Conservation (phyloP, 2,888 invertebrate genomes). For the Lobophora halterata region DNA sequence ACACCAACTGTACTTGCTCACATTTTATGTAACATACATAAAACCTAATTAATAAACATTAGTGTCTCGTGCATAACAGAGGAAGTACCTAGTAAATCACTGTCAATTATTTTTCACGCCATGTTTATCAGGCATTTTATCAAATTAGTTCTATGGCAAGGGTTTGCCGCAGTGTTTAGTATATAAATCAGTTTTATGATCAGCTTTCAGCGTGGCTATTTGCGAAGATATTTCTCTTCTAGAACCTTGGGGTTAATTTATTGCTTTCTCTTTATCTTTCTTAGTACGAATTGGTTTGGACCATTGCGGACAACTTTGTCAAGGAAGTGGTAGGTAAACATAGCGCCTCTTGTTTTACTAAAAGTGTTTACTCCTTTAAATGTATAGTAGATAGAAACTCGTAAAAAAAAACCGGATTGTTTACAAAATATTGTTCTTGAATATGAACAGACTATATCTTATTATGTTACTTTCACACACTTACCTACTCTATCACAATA, state of each 20-base stretch:
- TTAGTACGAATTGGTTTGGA: not conserved
- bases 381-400: too few species aligned
- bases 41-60: constrained; percentile 21
- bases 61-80: constrained; percentile 27
- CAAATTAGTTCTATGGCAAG: constrained; percentile 45
- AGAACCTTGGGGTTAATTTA: constrained; percentile 6
- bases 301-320: too few species aligned
- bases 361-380: too few species aligned
- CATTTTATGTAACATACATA: too few species aligned
- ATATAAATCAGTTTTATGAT: constrained; percentile 16
- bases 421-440: too few species aligned
- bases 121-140: constrained; percentile 58
- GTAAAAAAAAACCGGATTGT: too few species aligned
- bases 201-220: not conserved
- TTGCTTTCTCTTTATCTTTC: not conserved
- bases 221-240: constrained; percentile 1
- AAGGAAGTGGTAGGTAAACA: too few species aligned
- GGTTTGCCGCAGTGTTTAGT: constrained; percentile 22
- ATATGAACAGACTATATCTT: too few species aligned
- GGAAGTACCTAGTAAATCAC: constrained; percentile 50
- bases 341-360: too few species aligned
- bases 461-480: too few species aligned
- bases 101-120: constrained; percentile 42
- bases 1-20: too few species aligned
- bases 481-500: too few species aligned